Percentiles rank a stretch among this genome's conserved stretches.
Evolutionary conservation across 2,113 vertebrate species (phyloP).

Genomic region (Xiphophorus couchianus): DNA sequence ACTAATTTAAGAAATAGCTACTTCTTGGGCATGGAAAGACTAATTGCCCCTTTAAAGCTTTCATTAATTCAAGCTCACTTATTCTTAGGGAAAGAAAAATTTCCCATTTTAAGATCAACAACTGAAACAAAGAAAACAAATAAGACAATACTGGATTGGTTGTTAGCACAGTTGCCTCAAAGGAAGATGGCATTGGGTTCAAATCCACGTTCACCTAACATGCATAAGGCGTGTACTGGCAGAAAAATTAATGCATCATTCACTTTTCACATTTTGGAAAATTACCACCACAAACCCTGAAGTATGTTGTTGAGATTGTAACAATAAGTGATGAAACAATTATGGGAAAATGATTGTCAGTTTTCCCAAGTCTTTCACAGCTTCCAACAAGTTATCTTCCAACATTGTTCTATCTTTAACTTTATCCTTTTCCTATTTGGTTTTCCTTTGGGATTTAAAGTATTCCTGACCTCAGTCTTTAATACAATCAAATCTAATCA

Average conservation of each 20-base stretch:
- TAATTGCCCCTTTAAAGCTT: slow-evolving; percentile 58
- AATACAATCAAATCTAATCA: neutral
- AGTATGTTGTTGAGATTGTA: neutral
- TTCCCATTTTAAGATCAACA: neutral
- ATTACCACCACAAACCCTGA: too few species aligned
- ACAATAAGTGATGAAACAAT: neutral
- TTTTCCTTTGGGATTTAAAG: neutral
- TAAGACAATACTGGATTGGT: neutral
- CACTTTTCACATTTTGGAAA: neutral
- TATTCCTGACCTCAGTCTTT: neutral
- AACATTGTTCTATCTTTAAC: neutral
- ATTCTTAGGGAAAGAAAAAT: slow-evolving; percentile 15
- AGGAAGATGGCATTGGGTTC: neutral
- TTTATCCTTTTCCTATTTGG: neutral
- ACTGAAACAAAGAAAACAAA: neutral
- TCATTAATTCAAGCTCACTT: slow-evolving; percentile 40
- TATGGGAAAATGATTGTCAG: neutral
- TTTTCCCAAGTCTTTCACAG: neutral
- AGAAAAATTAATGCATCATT: neutral
- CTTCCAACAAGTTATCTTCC: neutral
- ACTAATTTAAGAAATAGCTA: slow-evolving; percentile 49
- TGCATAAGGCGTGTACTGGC: too few species aligned
- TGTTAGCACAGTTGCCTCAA: neutral
- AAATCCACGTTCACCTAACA: neutral
- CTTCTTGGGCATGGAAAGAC: slow-evolving; percentile 37